Evolutionary conservation across 2,113 vertebrate genomes (phyloP).

Genomic region (Sphaerodactylus townsendi): DNA sequence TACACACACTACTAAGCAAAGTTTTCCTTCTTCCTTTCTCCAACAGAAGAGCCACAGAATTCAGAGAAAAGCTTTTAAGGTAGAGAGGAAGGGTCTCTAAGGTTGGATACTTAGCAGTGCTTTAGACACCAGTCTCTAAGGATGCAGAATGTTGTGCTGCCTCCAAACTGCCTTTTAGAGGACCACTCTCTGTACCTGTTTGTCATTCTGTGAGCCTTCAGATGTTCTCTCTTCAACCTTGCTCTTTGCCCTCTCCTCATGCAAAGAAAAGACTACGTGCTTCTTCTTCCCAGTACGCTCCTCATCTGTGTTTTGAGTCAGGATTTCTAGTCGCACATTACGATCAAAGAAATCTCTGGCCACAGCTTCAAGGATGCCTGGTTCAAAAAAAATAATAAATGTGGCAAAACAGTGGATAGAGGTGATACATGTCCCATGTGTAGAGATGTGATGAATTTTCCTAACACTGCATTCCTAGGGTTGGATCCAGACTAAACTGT

Average conservation of each 20-base stretch:
- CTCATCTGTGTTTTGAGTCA: constrained; percentile 72
- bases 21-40: no score
- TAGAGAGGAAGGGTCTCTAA: no score
- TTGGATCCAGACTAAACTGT: no score
- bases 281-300: constrained; percentile 79
- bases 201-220: constrained; percentile 27
- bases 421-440: not conserved
- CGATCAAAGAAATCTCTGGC: constrained; percentile 78
- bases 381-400: constrained; percentile 31
- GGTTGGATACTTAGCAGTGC: no score
- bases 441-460: no score
- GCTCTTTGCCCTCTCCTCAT: constrained; percentile 43
- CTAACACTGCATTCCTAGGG: no score
- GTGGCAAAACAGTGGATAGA: not conserved
- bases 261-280: constrained; percentile 75
- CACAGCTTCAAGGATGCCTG: constrained; percentile 78
- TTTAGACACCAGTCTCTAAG: not conserved
- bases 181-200: constrained; percentile 44
- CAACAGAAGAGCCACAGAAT: no score
- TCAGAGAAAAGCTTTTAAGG: no score
- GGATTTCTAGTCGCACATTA: constrained; percentile 72
- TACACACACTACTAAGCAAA: no score
- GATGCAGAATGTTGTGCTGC: not conserved
- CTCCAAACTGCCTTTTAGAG: constrained; percentile 44
- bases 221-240: constrained; percentile 15